phyloP scores from a whole-genome alignment of 2,888 invertebrate genomes.

The Adineta ricciae region DNA sequence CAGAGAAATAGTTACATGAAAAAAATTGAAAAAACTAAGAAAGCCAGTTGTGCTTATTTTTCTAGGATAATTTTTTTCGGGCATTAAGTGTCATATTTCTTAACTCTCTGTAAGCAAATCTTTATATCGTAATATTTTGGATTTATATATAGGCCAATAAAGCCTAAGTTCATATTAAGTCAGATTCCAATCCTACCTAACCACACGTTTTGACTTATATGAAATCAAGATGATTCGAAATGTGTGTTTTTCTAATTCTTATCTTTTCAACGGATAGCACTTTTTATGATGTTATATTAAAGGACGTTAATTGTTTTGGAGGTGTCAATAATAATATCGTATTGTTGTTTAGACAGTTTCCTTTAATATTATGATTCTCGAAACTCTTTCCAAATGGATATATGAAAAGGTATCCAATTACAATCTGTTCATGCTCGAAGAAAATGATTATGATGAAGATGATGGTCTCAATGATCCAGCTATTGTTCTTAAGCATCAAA shows the following conservation, averaged over 20 bases:
- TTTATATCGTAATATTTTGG: too few relatives aligned
- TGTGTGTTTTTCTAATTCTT: too few relatives aligned
- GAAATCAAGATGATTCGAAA: neutral
- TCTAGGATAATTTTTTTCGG: too few relatives aligned
- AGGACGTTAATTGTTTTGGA: too few relatives aligned
- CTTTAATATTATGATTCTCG: neutral
- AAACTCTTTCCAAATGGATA: constrained; percentile 1
- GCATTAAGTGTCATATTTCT: too few relatives aligned
- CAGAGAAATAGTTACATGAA: too few relatives aligned
- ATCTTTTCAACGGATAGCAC: too few relatives aligned
- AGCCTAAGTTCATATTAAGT: neutral
- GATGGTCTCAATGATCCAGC: neutral
- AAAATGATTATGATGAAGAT: neutral
- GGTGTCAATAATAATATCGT: too few relatives aligned
- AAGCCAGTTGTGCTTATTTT: too few relatives aligned
- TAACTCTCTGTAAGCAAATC: too few relatives aligned
- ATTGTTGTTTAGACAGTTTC: neutral
- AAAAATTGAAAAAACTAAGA: too few relatives aligned
- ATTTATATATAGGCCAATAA: neutral
- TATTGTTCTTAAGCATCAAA: neutral
- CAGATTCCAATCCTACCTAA: neutral
- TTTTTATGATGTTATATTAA: too few relatives aligned
- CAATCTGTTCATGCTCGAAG: neutral
- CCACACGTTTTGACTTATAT: neutral
- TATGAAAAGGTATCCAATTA: neutral